Conservation (phyloP, 2,888 invertebrate species). For the Scelioninae gen. 1 region DNA sequence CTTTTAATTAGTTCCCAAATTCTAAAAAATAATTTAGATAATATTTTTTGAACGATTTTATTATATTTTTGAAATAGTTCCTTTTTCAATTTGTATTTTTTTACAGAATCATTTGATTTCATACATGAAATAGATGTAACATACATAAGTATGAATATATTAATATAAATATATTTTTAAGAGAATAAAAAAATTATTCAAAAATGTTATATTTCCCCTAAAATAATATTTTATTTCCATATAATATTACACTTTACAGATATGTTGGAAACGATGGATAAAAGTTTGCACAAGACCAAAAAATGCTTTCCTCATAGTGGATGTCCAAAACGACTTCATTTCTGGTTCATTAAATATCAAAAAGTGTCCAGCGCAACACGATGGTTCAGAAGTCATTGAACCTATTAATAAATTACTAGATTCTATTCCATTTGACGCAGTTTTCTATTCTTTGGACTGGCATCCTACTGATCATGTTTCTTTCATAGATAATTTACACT, state of each 20-base stretch:
- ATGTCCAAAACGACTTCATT: constrained; percentile 99
- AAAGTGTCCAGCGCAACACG: constrained; percentile 95
- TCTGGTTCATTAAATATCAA: constrained; percentile 96
- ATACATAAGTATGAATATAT: no score
- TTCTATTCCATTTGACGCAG: constrained; percentile 92
- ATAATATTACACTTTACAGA: constrained; percentile 76
- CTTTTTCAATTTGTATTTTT: no score
- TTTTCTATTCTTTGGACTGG: constrained; percentile 98
- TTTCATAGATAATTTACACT: constrained; percentile 95
- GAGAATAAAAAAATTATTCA: no score
- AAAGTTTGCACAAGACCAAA: constrained; percentile 91
- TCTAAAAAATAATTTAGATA: no score
- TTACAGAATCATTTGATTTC: no score
- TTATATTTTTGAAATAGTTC: no score
- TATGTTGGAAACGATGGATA: constrained; percentile 96
- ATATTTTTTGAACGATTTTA: no score
- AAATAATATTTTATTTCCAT: neutral
- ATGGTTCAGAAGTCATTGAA: constrained; percentile 95
- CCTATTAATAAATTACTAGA: constrained; percentile 95
- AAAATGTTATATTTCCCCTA: neutral
- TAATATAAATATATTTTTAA: no score
- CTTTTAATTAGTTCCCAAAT: no score
- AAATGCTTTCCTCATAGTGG: constrained; percentile 95
- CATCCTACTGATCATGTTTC: constrained; percentile 98
- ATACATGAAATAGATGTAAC: no score